phyloP scores from a whole-genome alignment of 1,140 invertebrate species.

The Aethina tumida region DNA sequence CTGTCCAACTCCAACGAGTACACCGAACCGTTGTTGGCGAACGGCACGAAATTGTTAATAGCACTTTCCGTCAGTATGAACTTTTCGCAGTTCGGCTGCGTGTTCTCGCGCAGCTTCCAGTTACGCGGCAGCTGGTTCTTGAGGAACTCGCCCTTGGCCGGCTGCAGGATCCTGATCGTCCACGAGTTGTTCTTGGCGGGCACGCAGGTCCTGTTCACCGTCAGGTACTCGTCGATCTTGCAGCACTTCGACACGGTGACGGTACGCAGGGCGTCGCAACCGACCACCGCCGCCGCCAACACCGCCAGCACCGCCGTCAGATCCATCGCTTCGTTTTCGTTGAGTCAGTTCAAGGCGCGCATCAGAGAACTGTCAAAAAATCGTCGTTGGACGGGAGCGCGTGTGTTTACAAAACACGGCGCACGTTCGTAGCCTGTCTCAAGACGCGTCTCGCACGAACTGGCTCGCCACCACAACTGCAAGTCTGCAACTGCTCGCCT shows the following conservation, averaged over 20 bases:
- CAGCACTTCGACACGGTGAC: constrained; percentile 24
- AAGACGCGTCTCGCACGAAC: neutral
- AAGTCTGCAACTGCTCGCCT: constrained; percentile 7
- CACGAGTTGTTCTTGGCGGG: constrained; percentile 13
- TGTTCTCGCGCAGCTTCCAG: constrained; percentile 23
- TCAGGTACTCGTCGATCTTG: constrained; percentile 14
- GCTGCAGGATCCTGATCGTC: constrained; percentile 18
- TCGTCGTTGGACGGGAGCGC: neutral
- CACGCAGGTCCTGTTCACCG: constrained; percentile 16
- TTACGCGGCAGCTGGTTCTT: constrained; percentile 16
- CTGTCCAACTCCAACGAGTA: constrained; percentile 20
- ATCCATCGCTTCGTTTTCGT: neutral
- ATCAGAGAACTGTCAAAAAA: constrained; percentile 1
- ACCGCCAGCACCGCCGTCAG: neutral
- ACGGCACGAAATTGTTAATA: constrained; percentile 16
- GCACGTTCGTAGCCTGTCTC: constrained; percentile 6
- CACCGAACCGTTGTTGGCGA: constrained; percentile 22
- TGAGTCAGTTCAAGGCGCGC: neutral
- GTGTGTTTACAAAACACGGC: neutral
- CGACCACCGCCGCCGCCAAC: neutral
- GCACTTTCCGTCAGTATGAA: constrained; percentile 12
- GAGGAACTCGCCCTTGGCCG: constrained; percentile 10
- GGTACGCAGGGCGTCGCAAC: constrained; percentile 4
- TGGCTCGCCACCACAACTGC: neutral
- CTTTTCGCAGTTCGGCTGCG: constrained; percentile 15